phyloP scores from a whole-genome alignment of 2,888 invertebrate genomes.

The Branchipolynoe longqiensis region DNA sequence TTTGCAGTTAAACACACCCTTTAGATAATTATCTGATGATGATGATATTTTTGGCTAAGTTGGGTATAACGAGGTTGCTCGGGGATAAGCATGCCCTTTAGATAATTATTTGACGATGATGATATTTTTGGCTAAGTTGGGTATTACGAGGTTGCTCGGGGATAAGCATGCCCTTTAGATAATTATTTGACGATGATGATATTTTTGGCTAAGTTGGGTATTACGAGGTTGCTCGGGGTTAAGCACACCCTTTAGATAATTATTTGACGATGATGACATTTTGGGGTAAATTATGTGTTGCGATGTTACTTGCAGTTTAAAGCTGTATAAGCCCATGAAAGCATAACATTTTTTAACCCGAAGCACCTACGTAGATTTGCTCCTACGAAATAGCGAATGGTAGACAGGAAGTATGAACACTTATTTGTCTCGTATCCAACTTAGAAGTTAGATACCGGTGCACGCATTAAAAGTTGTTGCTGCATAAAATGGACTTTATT shows the following conservation, averaged over 20 bases:
- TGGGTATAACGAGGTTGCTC: too few species aligned
- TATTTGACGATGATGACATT: background rate
- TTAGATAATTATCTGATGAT: background rate
- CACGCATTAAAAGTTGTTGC: too few species aligned
- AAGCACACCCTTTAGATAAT: background rate
- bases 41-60: conserved; percentile 64
- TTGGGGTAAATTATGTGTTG: background rate
- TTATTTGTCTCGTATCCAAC: too few species aligned
- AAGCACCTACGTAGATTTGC: too few species aligned
- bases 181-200: conserved; percentile 50
- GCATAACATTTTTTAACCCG: too few species aligned
- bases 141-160: background rate
- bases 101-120: conserved; percentile 11
- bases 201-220: background rate
- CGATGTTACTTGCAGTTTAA: background rate
- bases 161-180: background rate
- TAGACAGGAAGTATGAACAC: too few species aligned
- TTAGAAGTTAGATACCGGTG: too few species aligned
- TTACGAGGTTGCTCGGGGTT: background rate
- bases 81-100: too few species aligned
- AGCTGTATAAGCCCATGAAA: too few species aligned
- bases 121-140: conserved; percentile 23
- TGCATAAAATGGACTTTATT: too few species aligned
- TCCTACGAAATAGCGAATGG: too few species aligned
- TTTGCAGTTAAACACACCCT: too few species aligned